phyloP scores from a whole-genome alignment of 2,888 invertebrate genomes.

The Dryocosmus kuriphilus region DNA sequence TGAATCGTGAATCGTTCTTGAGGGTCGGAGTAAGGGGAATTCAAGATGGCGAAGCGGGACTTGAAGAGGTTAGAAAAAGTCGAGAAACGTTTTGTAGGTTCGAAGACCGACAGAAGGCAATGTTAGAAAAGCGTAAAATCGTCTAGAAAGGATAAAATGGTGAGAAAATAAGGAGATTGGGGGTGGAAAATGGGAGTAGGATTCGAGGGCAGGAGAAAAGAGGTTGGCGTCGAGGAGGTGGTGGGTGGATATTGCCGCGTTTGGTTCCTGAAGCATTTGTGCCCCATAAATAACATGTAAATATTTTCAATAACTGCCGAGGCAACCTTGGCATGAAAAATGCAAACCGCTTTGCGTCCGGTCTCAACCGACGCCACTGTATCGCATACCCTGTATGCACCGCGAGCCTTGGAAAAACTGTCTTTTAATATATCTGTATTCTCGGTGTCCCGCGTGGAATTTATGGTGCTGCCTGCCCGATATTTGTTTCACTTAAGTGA shows the following conservation, averaged over 20 bases:
- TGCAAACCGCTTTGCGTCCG: conserved; percentile 73
- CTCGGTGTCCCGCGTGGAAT: conserved; percentile 65
- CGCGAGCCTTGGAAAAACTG: conserved; percentile 60
- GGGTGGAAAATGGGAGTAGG: conserved; percentile 43
- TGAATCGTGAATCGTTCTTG: not conserved
- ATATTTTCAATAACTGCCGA: conserved; percentile 76
- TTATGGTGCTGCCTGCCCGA: conserved; percentile 67
- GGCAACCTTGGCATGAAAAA: conserved; percentile 72
- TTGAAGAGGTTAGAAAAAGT: conserved; percentile 40
- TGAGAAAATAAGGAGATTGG: conserved; percentile 34
- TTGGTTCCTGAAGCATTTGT: conserved; percentile 72
- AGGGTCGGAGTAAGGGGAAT: not conserved
- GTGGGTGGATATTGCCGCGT: conserved; percentile 64
- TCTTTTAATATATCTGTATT: conserved; percentile 71
- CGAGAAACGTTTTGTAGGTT: conserved; percentile 63
- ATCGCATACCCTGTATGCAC: conserved; percentile 46
- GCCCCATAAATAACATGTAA: conserved; percentile 76
- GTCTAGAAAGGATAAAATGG: conserved; percentile 34
- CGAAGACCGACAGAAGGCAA: conserved; percentile 51
- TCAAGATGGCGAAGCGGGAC: not conserved
- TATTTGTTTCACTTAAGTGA: conserved; percentile 70
- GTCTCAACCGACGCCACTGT: conserved; percentile 57
- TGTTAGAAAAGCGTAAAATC: conserved; percentile 42
- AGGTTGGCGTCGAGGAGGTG: conserved; percentile 40
- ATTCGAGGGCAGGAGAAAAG: conserved; percentile 51